phyloP scores from a whole-genome alignment of 2,888 invertebrate species.

The Scaptomyza caliginosa region DNA sequence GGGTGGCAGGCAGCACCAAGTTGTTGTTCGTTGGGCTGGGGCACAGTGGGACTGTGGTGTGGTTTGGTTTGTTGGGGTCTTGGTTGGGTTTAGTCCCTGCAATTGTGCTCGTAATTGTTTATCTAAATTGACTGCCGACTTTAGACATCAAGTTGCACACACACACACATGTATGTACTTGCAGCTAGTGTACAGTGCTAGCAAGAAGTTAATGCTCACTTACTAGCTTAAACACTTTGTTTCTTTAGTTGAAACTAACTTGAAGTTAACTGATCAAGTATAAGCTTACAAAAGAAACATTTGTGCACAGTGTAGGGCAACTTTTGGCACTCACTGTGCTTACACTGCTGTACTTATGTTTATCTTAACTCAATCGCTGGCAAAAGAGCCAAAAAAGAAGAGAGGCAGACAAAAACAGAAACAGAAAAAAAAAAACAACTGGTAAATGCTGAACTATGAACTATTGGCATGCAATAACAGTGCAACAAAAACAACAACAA shows the following conservation, averaged over 20 bases:
- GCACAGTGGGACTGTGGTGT: no score
- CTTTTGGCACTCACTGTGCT: constrained; percentile 1
- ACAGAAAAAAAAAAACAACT: constrained; percentile 5
- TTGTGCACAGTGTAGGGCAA: background rate
- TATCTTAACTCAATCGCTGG: constrained; percentile 52
- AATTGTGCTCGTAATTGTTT: constrained; percentile 76
- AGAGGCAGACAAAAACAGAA: constrained; percentile 30
- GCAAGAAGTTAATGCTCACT: constrained; percentile 27
- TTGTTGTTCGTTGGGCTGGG: no score
- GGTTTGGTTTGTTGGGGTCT: no score
- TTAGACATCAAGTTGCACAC: constrained; percentile 28
- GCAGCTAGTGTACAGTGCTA: constrained; percentile 28
- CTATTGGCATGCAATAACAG: constrained; percentile 65
- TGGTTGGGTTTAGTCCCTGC: constrained; percentile 22
- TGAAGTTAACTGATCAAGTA: no score
- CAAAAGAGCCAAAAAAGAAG: background rate
- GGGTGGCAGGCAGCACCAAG: constrained; percentile 12
- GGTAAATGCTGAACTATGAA: constrained; percentile 59
- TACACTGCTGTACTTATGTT: constrained; percentile 29
- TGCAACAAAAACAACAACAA: constrained; percentile 25
- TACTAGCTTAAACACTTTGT: no score
- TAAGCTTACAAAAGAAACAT: background rate
- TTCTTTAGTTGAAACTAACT: no score
- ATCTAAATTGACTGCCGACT: constrained; percentile 74
- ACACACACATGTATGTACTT: constrained; percentile 25